phyloP scores from a whole-genome alignment of 2,888 invertebrate genomes.

The Leistus spinibarbis region DNA sequence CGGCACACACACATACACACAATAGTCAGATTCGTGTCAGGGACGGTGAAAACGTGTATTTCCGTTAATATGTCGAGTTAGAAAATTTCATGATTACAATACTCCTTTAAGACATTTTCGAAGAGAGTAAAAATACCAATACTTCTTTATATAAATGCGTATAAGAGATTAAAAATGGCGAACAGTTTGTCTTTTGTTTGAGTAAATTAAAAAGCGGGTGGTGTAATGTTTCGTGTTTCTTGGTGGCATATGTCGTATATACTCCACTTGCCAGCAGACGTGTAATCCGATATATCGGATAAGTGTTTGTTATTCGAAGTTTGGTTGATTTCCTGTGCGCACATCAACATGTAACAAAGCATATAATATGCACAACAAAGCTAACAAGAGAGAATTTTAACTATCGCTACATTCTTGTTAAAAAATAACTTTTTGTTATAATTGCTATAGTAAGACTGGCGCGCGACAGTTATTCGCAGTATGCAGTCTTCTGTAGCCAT shows the following conservation, averaged over 20 bases:
- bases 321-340: neutral
- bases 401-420: neutral
- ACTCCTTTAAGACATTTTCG: no score
- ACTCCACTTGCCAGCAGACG: slow-evolving; percentile 16
- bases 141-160: no score
- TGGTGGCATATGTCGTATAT: slow-evolving; percentile 15
- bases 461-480: neutral
- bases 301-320: neutral
- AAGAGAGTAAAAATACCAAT: no score
- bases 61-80: no score
- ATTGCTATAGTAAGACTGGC: neutral
- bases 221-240: slow-evolving; percentile 4
- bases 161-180: no score
- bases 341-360: neutral
- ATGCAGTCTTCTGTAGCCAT: neutral
- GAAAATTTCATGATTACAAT: no score
- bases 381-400: neutral
- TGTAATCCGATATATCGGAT: slow-evolving; percentile 6
- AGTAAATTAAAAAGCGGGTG: neutral
- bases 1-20: no score
- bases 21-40: no score
- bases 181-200: neutral
- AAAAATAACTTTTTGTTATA: neutral
- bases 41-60: no score
- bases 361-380: no score